A percentile compares a stretch with the other conserved stretches of the same genome.
Conservation (phyloP, 2,888 invertebrate species). For the Scaeva pyrastri region DNA sequence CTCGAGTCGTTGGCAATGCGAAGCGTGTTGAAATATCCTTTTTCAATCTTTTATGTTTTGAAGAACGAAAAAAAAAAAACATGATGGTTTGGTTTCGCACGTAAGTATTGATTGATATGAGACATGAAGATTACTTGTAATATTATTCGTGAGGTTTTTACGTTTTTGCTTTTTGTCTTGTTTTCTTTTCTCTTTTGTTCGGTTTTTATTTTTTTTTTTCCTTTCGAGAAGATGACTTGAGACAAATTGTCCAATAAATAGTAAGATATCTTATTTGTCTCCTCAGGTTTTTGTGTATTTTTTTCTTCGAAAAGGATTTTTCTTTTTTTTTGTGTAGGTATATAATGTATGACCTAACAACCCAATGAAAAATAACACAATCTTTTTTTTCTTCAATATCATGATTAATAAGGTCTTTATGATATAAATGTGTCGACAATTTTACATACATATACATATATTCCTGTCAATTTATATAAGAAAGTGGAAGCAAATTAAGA, state of each 20-base stretch:
- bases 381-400: constrained; percentile 8
- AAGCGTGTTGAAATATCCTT: constrained; percentile 68
- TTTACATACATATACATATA: not conserved
- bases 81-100: constrained; percentile 47
- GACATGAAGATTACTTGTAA: constrained; percentile 71
- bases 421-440: not conserved
- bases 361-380: constrained; percentile 46
- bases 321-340: not conserved
- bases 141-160: constrained; percentile 60
- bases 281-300: not conserved
- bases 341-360: not conserved
- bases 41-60: constrained; percentile 31
- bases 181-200: not conserved
- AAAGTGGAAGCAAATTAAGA: not conserved
- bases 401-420: constrained; percentile 34
- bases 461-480: not conserved
- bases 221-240: constrained; percentile 13
- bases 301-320: not conserved
- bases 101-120: constrained; percentile 74
- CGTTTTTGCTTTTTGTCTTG: constrained; percentile 27
- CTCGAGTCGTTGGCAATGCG: constrained; percentile 53
- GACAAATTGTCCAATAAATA: constrained; percentile 69
- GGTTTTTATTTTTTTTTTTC: not conserved
- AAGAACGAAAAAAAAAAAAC: not conserved
- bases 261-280: constrained; percentile 38